Evolutionary conservation across 2,797 vertebrate species (phyloP), one percentile per base, ranked within the genome.

Genomic region (Tinamus major): DNA sequence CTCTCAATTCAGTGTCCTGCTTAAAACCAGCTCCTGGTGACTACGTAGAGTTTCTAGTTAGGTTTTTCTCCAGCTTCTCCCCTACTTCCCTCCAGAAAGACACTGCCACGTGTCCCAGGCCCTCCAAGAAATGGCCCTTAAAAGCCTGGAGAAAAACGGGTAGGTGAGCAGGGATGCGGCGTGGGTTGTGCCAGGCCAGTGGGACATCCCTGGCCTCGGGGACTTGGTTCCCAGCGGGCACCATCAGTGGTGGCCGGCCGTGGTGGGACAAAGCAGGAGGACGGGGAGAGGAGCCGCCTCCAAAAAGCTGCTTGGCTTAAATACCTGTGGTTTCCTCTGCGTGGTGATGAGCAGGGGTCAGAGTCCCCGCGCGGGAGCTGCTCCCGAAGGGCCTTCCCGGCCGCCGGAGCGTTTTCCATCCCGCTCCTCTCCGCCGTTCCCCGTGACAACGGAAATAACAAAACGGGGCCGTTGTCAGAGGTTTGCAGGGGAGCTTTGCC

Each of bases 381-480:
- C 81, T 8, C 81, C 53, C 35, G 21, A 70, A 21, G 74, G 29
- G 21, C 75, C 59, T 8, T 27, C 29, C 77, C 85, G 17, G 27
- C 81, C 21, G 51, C 0, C 39, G 41, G 41, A 42, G 48, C 48
- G 83, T 58, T 93, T 90, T 59, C 80, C 83, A 33, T 13, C 87
- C 56, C 33, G 0, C 71, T 87, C 33, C 74, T 37, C 76, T 87
- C 9, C 10, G 33, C 55, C 17, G 79, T 77, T 91, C 74, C 90
- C 91, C 70, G 1, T 70, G 53, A 87, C 41, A 56, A 95, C 72
- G 3, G 79, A 67, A 85, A 92, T 87, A 95, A 91, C 95, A 95
- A 95, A 87, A 91, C 20, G 33, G 37, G 35, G 10, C 56, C 27
- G 0, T 7, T 39, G 10, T 63, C 39, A 53, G 48, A 68, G 95